Evolutionary conservation across 2,113 vertebrate genomes (phyloP).

Genomic region (Gallinago jamesoni): DNA sequence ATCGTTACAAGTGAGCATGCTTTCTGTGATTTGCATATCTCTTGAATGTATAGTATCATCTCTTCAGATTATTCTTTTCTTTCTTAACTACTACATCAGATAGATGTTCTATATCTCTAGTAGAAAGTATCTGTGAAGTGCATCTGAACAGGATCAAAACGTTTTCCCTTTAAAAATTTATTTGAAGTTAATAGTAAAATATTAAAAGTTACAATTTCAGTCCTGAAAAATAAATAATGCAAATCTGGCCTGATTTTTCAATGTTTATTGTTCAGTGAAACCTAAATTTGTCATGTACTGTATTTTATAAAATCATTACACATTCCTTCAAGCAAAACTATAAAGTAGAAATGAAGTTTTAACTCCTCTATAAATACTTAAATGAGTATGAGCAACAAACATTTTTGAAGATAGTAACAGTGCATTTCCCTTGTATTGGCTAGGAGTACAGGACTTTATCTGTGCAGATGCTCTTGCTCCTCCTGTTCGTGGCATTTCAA

Average conservation of each 20-base stretch:
- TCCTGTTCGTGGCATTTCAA: conserved; percentile 68
- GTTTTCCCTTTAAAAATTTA: background rate
- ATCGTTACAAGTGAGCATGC: conserved; percentile 62
- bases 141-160: conserved; percentile 57
- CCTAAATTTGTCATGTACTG: background rate
- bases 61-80: conserved; percentile 39
- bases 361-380: background rate
- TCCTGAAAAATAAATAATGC: background rate
- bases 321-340: conserved; percentile 22
- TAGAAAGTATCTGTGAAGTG: conserved; percentile 53
- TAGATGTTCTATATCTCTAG: conserved; percentile 12
- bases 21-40: conserved; percentile 42
- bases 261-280: background rate
- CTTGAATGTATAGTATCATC: background rate
- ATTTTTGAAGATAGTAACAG: conserved; percentile 5
- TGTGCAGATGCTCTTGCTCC: conserved; percentile 70
- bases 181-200: conserved; percentile 11
- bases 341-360: background rate
- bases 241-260: background rate
- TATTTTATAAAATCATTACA: background rate
- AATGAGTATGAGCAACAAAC: background rate
- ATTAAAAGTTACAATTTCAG: background rate
- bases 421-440: conserved; percentile 64
- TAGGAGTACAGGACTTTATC: conserved; percentile 72
- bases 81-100: conserved; percentile 23